A percentile compares a stretch with the other conserved stretches of the same genome.
Conservation (phyloP, 2,888 invertebrate genomes). For the Heliothis peltigera region DNA sequence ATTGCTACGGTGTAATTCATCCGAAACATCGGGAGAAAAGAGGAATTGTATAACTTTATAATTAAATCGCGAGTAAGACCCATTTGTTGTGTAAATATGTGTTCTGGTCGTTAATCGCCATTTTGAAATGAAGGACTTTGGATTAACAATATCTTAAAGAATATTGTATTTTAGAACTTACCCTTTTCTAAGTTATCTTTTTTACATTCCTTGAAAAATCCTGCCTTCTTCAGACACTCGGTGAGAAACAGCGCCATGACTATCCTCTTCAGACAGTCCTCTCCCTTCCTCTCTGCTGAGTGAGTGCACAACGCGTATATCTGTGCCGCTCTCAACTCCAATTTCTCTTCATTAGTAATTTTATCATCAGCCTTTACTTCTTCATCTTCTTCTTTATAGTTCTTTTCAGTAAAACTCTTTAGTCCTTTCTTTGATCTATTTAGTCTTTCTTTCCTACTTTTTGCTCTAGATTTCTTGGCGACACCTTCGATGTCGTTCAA, state of each 20-base stretch:
- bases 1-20: too few relatives aligned
- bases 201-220: conserved; percentile 90
- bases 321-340: conserved; percentile 80
- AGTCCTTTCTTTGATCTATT: conserved; percentile 80
- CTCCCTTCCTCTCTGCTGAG: conserved; percentile 89
- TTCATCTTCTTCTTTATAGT: conserved; percentile 73
- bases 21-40: too few relatives aligned
- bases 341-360: conserved; percentile 76
- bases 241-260: conserved; percentile 94
- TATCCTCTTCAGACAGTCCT: conserved; percentile 93
- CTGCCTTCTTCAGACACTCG: conserved; percentile 92
- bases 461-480: conserved; percentile 81
- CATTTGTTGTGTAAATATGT: too few relatives aligned
- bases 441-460: conserved; percentile 82
- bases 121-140: too few relatives aligned
- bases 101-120: too few relatives aligned
- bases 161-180: conserved; percentile 50
- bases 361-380: conserved; percentile 72
- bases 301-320: conserved; percentile 92
- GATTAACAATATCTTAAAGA: too few relatives aligned
- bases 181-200: conserved; percentile 71
- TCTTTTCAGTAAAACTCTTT: conserved; percentile 73
- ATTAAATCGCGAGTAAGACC: too few relatives aligned
- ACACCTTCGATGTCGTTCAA: conserved; percentile 83
- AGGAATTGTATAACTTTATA: too few relatives aligned